A percentile compares a stretch with the other conserved stretches of the same genome.
Conservation (phyloP, 1,140 invertebrate genomes). For the Neodiprion pinetum region DNA sequence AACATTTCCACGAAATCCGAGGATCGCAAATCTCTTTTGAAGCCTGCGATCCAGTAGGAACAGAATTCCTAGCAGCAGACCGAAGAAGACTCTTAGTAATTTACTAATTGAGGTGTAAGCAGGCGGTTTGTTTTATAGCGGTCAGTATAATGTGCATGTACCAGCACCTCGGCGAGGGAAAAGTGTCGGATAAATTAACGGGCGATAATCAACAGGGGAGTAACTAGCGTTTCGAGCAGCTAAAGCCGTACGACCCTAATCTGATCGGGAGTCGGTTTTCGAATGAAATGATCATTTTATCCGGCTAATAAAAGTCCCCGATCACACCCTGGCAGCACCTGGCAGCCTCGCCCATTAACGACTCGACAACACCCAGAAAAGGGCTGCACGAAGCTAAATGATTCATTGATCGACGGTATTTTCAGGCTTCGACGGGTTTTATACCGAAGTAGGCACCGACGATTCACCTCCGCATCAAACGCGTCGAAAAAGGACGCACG, state of each 20-base stretch:
- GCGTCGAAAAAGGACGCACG: too few relatives aligned
- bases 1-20: too few relatives aligned
- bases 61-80: too few relatives aligned
- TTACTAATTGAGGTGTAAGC: neutral
- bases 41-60: too few relatives aligned
- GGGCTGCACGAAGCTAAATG: neutral
- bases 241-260: neutral
- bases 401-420: neutral
- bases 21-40: too few relatives aligned
- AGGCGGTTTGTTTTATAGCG: neutral
- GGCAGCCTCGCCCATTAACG: neutral
- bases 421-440: too few relatives aligned
- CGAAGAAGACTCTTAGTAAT: neutral
- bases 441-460: too few relatives aligned
- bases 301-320: neutral
- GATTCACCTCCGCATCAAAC: too few relatives aligned
- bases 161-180: neutral
- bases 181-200: neutral
- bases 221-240: neutral
- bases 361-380: constrained; percentile 2
- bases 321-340: neutral
- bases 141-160: neutral
- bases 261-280: neutral
- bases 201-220: neutral
- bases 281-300: constrained; percentile 6